Evolutionary conservation across 2,888 invertebrate genomes (phyloP), one percentile per base, ranked within the genome.

Genomic region (Pegoplata infirma): DNA sequence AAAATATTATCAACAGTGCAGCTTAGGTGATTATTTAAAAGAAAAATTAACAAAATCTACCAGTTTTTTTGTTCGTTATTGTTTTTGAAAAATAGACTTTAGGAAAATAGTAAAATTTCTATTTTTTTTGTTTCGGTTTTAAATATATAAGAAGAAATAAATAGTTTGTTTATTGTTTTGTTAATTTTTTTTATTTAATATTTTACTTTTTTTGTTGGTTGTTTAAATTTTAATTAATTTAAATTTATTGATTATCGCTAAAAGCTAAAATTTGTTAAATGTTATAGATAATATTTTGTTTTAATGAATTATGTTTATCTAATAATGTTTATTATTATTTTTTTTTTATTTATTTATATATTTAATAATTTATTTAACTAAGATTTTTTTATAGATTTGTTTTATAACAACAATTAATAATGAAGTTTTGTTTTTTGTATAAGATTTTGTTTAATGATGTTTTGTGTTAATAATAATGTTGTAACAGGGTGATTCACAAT

Each of bases 41-140:
- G 55, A 55, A 55, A 47, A 32, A 21, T 76, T 23, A 69, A 74
- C 66, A 76, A 76, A 81, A 81, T 82, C 81, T 81, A 75, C 58
- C 72, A 58, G 51, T 72, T 44, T 53, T 56, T 23, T 49, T 36
- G n/a, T n/a, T 63, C 16, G 0, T 21, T 21, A 7, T 23, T 47
- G 68, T 69, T 82, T 66, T 63, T 32, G 16, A 44, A 19, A 44
- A n/a, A 21, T 23, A 55, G 47, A 36, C 3, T 32, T 72, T 64
- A 64, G 64, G 56, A 72, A 72, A 64, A 72, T 64, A 72, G 56
- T 49, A 49, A 49, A 56, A 36, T 46, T 16, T 56, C 1, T 14
- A 21, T 21, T 21, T 21, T 47, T 16, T 47, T 17, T n/a, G n/a
- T n/a, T n/a, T n/a, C n/a, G n/a, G n/a, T n/a, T n/a, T 49, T 17